These are phyloP conservation scores for Thereva unica DNA, from an alignment of 2,888 invertebrate genomes.

Conservation along the genomic window DNA sequence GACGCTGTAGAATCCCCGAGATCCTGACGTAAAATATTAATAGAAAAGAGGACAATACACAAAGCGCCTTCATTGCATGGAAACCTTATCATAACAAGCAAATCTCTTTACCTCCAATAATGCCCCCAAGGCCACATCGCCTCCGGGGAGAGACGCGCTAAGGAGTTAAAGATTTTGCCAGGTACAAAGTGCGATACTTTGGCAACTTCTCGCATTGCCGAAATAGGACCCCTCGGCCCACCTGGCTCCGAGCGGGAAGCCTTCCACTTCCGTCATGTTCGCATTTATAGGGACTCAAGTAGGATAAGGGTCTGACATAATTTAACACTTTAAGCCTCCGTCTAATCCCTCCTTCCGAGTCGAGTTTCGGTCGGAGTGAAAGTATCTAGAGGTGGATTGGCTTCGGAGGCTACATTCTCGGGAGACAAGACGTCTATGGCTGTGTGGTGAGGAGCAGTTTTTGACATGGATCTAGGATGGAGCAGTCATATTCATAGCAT, in stretches of 20 bases:
- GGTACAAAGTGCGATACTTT: slow-evolving; percentile 37
- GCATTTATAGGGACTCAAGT: slow-evolving; percentile 35
- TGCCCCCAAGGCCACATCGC: slow-evolving; percentile 14
- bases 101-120: slow-evolving; percentile 24
- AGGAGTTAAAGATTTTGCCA: slow-evolving; percentile 31
- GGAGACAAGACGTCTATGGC: no score
- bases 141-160: slow-evolving; percentile 7
- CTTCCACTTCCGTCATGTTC: slow-evolving; percentile 32
- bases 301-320: slow-evolving; percentile 36
- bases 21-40: slow-evolving; percentile 34
- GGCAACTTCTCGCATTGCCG: slow-evolving; percentile 35
- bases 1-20: slow-evolving; percentile 4
- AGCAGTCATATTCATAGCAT: no score
- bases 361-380: not conserved
- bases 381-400: no score
- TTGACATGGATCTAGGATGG: no score
- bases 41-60: slow-evolving; percentile 34
- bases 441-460: no score
- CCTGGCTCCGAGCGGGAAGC: slow-evolving; percentile 6
- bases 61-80: slow-evolving; percentile 31
- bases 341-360: slow-evolving; percentile 21
- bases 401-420: no score
- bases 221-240: slow-evolving; percentile 25
- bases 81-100: slow-evolving; percentile 31
- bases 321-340: slow-evolving; percentile 36